phyloP scores from a whole-genome alignment of 2,888 invertebrate genomes.

The Drosophila fulvimacula region DNA sequence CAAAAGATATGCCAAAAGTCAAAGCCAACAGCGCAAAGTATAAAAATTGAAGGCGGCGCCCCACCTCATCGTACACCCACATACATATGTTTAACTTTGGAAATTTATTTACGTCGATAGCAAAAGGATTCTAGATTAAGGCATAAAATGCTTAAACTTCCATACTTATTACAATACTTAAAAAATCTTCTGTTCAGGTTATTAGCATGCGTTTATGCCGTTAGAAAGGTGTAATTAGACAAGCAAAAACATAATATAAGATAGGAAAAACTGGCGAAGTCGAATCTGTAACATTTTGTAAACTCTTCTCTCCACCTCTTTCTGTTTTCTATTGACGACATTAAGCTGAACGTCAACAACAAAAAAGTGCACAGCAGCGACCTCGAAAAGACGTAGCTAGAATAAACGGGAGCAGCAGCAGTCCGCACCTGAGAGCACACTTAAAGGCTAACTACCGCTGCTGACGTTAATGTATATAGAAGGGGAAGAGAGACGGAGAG shows the following conservation, averaged over 20 bases:
- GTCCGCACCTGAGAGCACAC: conserved; percentile 67
- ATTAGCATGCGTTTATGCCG: conserved; percentile 55
- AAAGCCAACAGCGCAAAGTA: conserved; percentile 26
- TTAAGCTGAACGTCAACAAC: conserved; percentile 62
- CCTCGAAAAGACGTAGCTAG: conserved; percentile 57
- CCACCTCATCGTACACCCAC: background rate
- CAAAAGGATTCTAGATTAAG: background rate
- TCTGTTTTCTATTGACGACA: conserved; percentile 62
- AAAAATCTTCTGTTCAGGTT: too few species aligned
- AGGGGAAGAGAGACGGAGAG: background rate
- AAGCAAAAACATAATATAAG: conserved; percentile 27
- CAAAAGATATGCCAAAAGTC: conserved; percentile 15
- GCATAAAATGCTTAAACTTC: background rate
- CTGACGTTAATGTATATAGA: conserved; percentile 59
- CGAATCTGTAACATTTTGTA: conserved; percentile 34
- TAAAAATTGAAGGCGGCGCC: conserved; percentile 12
- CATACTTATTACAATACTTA: too few species aligned
- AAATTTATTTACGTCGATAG: background rate
- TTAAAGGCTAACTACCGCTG: conserved; percentile 59
- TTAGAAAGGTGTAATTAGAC: conserved; percentile 55
- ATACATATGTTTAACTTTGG: background rate
- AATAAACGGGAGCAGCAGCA: conserved; percentile 38
- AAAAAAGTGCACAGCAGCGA: conserved; percentile 49
- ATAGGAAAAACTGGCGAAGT: background rate
- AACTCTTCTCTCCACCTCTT: conserved; percentile 6